These are phyloP conservation scores for Zeugodacus cucurbitae DNA, from an alignment of 1,140 invertebrate genomes.

Conservation along the genomic window DNA sequence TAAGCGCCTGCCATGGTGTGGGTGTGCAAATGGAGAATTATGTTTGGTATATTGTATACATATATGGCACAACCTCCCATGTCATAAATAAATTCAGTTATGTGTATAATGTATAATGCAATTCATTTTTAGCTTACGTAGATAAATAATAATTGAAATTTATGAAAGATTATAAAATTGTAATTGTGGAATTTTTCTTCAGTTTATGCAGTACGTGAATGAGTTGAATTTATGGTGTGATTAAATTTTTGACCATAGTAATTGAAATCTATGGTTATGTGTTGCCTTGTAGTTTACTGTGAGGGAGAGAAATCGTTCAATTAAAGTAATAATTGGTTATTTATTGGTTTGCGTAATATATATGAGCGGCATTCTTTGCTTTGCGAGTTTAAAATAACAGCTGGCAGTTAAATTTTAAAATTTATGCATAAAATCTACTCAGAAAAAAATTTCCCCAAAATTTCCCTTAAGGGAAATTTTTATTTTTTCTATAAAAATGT, in stretches of 20 bases:
- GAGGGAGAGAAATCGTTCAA: too few species aligned
- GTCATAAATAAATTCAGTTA: conserved; percentile 10
- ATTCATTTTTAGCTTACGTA: conserved; percentile 2
- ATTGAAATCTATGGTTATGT: background rate
- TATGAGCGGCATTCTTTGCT: too few species aligned
- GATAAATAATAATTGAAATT: conserved; percentile 12
- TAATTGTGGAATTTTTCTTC: background rate
- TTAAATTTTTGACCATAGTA: background rate
- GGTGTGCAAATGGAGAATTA: background rate
- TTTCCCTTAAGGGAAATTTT: background rate
- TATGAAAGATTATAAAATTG: background rate
- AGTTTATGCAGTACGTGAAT: background rate
- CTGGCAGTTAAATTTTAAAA: too few species aligned
- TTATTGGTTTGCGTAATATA: too few species aligned
- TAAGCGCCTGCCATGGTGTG: background rate
- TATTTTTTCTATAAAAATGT: background rate
- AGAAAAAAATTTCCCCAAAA: background rate
- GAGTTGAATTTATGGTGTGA: background rate
- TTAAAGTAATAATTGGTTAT: too few species aligned
- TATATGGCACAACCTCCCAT: background rate
- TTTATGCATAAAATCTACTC: background rate
- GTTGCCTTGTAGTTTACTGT: too few species aligned
- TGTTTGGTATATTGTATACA: background rate
- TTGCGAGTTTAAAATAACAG: too few species aligned
- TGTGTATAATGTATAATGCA: background rate